Evolutionary conservation across 1,140 invertebrate genomes (phyloP).

Genomic region (Formica selysi): DNA sequence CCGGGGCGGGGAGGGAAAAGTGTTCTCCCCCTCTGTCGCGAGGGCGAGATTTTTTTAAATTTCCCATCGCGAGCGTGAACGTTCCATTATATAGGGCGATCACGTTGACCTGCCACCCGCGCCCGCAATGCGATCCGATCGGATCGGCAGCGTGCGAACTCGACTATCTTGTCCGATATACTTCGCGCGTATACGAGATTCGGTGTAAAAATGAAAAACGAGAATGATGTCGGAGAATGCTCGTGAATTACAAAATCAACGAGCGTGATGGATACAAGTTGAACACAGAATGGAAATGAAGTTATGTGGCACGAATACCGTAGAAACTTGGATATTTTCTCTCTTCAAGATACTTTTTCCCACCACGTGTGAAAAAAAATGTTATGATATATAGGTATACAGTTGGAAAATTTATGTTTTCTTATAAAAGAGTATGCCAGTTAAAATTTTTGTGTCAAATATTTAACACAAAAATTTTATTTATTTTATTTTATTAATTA

Average conservation of each 20-base stretch:
- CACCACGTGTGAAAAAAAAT: background rate
- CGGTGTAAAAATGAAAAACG: constrained; percentile 24
- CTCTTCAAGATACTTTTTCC: background rate
- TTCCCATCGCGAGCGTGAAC: constrained; percentile 57
- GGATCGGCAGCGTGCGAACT: constrained; percentile 63
- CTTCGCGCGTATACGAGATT: background rate
- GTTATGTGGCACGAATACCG: background rate
- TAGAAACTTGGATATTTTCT: background rate
- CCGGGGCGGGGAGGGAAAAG: constrained; percentile 62
- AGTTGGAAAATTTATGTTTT: too few species aligned
- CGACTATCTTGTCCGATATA: constrained; percentile 33
- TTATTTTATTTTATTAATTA: too few species aligned
- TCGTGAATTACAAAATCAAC: constrained; percentile 13
- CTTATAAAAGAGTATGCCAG: too few species aligned
- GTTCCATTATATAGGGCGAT: constrained; percentile 29
- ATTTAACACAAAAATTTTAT: too few species aligned
- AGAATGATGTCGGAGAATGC: constrained; percentile 16
- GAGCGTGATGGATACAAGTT: background rate
- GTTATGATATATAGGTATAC: background rate
- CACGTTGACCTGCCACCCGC: constrained; percentile 26
- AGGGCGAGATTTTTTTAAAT: constrained; percentile 62
- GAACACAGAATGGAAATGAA: background rate
- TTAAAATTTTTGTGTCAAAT: too few species aligned
- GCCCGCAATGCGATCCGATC: constrained; percentile 34
- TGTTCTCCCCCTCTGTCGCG: constrained; percentile 48